phyloP scores from a whole-genome alignment of 2,797 vertebrate genomes.

The Paguma larvata region DNA sequence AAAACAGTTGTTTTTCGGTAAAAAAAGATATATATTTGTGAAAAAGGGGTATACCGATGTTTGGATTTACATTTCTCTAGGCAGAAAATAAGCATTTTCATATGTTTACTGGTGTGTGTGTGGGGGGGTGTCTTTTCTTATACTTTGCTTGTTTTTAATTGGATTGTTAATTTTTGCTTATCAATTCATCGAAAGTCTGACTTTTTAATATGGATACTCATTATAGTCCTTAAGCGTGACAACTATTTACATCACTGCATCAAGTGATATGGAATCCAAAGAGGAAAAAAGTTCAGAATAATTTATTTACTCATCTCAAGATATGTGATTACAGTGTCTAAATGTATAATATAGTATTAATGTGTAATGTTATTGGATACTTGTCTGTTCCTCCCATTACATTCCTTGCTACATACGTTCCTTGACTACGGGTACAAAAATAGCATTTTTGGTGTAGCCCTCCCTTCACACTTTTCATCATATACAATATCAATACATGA shows the following conservation, averaged over 20 bases:
- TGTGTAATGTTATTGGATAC: background rate
- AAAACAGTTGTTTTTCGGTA: background rate
- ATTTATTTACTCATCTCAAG: slow-evolving; percentile 4
- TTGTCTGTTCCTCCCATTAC: background rate
- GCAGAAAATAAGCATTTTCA: background rate
- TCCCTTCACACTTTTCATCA: background rate
- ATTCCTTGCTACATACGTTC: background rate
- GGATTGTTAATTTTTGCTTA: background rate
- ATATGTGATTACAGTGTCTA: background rate
- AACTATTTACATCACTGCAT: background rate
- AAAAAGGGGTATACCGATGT: background rate
- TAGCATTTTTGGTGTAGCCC: background rate
- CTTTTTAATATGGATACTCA: background rate
- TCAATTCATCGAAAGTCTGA: background rate
- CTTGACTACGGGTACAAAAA: background rate
- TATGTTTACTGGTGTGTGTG: background rate
- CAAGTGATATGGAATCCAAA: background rate
- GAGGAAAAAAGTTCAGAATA: slow-evolving; percentile 10
- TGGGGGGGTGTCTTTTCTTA: background rate
- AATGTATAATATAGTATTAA: background rate
- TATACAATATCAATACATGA: background rate
- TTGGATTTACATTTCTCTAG: background rate
- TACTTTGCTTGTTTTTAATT: background rate
- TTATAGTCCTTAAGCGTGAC: background rate
- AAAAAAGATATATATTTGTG: background rate